Base-by-base conservation (phyloP, 2,113 vertebrate genomes). In the Scomber colias region DNA sequence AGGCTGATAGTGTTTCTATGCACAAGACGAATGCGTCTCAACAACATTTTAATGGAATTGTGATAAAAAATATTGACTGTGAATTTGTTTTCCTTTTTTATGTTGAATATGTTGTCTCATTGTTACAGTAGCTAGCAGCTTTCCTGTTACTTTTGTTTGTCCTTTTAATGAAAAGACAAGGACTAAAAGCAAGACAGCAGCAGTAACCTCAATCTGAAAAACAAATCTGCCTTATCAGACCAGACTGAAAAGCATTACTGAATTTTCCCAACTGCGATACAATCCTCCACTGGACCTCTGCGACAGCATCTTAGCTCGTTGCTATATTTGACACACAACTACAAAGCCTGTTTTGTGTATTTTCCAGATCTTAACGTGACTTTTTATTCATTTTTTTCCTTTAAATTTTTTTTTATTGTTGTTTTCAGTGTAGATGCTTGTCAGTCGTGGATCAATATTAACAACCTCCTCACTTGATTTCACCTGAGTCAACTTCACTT, bases 171-270 rank as follows among this genome's bases (percentile, higher is more conserved):
- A 48, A 45, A 21, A 55, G 46, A 45, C 6, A 3, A 79, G 1
- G 0, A 78, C 51, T 80, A 61, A 49, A 64, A 55, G n/a, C 15
- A 7, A 12, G n/a, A 55, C 63, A 63, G 75, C 67, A 21, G 54
- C 67, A n/a, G 50, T 61, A 67, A 70, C 53, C 30, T 51, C 59
- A 55, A 12, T 76, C 50, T 49, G 19, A 65, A 73, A 27, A 75
- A 77, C 12, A 67, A 45, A 74, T 40, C 68, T 87, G 83, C 87
- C 77, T 84, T 84, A 53, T 62, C 31, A 48, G 49, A 73, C 55
- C 14, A 45, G n/a, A 49, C 24, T 61, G 27, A 61, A 73, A 17
- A 60, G 64, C 35, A 40, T 62, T 49, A 79, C 51, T 21, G n/a
- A 35, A 16, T 40, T 31, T 44, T 12, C 46, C 16, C 15, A 31